A percentile compares a stretch with the other conserved stretches of the same genome.
phyloP scores from a whole-genome alignment of 2,888 invertebrate species.

The Nomada hirtipes region DNA sequence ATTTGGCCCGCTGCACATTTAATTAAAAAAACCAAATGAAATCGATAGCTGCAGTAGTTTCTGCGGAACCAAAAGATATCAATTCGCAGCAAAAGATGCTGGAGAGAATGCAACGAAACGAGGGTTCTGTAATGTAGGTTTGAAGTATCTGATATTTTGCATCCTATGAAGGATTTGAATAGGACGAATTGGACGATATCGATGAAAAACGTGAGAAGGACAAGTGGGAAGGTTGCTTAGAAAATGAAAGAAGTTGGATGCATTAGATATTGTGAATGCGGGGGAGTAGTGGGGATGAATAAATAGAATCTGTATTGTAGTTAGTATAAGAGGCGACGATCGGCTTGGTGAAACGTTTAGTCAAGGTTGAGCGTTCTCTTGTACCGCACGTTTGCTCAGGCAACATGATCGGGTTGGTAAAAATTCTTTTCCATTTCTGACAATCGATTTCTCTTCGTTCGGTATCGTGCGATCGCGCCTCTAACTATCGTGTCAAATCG shows the following conservation, averaged over 20 bases:
- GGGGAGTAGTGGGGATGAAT: constrained; percentile 62
- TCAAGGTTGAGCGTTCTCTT: constrained; percentile 70
- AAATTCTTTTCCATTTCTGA: not conserved
- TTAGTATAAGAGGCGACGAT: constrained; percentile 70
- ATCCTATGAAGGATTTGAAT: not conserved
- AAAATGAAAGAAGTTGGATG: constrained; percentile 13
- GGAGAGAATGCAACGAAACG: too few species aligned
- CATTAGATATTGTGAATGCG: constrained; percentile 22
- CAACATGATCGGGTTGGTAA: constrained; percentile 76
- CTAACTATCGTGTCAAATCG: not conserved
- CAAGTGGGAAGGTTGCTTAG: not conserved
- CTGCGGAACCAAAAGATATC: too few species aligned
- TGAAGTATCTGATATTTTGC: not conserved
- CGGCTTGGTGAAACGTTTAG: constrained; percentile 75
- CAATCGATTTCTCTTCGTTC: not conserved
- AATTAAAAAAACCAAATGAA: too few species aligned
- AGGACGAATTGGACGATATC: too few species aligned
- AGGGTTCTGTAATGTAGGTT: not conserved
- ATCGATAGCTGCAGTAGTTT: not conserved
- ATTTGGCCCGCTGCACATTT: too few species aligned
- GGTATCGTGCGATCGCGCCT: not conserved
- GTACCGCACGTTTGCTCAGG: constrained; percentile 43
- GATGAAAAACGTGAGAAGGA: not conserved
- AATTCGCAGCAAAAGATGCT: not conserved
- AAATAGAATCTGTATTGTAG: constrained; percentile 61